Evolutionary conservation across 2,113 vertebrate species (phyloP), one percentile per base, ranked within the genome.

Genomic region (Pontoporia blainvillei): DNA sequence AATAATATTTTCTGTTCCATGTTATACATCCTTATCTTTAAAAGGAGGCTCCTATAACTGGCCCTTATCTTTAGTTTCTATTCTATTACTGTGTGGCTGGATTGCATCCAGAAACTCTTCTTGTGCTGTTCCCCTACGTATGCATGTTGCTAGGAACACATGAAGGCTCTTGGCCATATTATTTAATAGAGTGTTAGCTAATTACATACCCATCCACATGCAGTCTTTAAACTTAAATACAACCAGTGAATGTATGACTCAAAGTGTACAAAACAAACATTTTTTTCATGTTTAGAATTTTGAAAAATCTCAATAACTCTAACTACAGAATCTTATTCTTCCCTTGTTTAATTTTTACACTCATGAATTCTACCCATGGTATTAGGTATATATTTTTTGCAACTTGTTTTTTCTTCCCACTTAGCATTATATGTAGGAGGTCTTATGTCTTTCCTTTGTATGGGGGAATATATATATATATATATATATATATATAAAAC

Each of bases 1-100:
- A 84, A 84, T 89, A 91, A 91, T 93, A 89, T 96, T 97, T 98
- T 83, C 96, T 79, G 6, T 90, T 95, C 83, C n/a, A 0, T 94
- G 44, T 92, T 87, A 79, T 78, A 79, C 11, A 52, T 27, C 34
- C 82, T 94, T 78, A 67, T 90, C 93, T 96, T 97, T 86, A 92
- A 95, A 85, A 94, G 69, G 78, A 94, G 25, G 39, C 72, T 93
- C 75, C 91, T 90, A 41, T 88, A 95, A 85, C 91, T 82, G 49
- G 86, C 27, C 59, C 91, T 97, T 94, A 82, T 86, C 86, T 83
- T 89, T 73, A 29, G 31, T 94, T 95, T 94, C 66, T 79, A 7
- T 75, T 62, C 67, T 71, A 4, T 93, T 93, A 9, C 49, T 67
- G 49, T 36, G 57, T 59, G 36, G 29, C 76, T 75, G 83, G 93